These are phyloP conservation scores for Aphaenogaster rudis DNA, from an alignment of 1,140 invertebrate genomes.

Conservation along the genomic window DNA sequence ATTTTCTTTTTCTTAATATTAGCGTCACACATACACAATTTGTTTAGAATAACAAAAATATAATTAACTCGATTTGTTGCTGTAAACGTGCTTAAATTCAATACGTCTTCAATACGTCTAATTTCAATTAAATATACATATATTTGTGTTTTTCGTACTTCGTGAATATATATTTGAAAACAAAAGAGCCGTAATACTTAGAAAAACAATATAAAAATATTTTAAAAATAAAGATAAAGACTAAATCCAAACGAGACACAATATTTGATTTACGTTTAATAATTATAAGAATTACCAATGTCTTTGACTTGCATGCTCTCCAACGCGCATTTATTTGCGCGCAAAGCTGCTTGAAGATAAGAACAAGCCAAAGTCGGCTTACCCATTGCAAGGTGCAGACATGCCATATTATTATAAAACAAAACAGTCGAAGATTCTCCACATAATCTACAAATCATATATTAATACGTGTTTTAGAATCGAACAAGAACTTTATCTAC, in stretches of 20 bases:
- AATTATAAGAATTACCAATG: constrained; percentile 76
- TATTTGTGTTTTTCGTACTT: not conserved
- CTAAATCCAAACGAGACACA: not conserved
- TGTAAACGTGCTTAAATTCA: not conserved
- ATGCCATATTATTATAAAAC: constrained; percentile 96
- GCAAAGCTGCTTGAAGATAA: constrained; percentile 94
- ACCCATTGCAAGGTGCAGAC: constrained; percentile 94
- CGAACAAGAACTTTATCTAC: not conserved
- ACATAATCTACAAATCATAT: constrained; percentile 85
- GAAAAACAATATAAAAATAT: constrained; percentile 34
- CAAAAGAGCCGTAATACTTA: not conserved
- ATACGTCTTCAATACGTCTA: not conserved
- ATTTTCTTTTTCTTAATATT: not conserved
- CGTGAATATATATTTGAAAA: not conserved
- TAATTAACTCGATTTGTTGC: not conserved
- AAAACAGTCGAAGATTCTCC: constrained; percentile 91
- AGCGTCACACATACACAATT: not conserved
- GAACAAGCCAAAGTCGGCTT: constrained; percentile 95
- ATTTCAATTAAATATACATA: not conserved
- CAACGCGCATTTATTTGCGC: constrained; percentile 91
- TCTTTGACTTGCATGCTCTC: constrained; percentile 85
- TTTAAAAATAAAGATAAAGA: not conserved
- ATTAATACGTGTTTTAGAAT: constrained; percentile 21
- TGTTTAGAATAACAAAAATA: not conserved
- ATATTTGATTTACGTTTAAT: not conserved